These are phyloP conservation scores for Ectemnius continuus DNA, from an alignment of 2,888 invertebrate species.

Conservation along the genomic window DNA sequence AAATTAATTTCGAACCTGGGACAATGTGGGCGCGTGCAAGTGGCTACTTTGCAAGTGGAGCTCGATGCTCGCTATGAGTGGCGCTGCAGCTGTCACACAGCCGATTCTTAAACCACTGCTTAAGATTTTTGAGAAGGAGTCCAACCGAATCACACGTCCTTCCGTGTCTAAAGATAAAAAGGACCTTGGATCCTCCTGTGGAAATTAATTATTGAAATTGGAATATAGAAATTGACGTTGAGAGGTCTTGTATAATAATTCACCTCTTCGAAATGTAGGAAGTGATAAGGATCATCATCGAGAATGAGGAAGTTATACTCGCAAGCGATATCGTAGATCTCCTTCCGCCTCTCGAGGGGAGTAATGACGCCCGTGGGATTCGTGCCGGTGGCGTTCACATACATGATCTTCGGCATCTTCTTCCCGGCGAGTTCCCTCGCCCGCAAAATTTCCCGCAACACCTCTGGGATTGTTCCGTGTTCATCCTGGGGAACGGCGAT, in stretches of 20 bases:
- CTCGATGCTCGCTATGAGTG: slow-evolving; percentile 82
- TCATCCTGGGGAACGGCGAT: slow-evolving; percentile 86
- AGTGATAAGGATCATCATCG: slow-evolving; percentile 92
- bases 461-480: slow-evolving; percentile 83
- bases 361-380: slow-evolving; percentile 88
- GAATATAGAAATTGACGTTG: slow-evolving; percentile 4
- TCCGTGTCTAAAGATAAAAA: slow-evolving; percentile 87
- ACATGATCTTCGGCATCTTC: slow-evolving; percentile 86
- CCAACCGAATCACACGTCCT: slow-evolving; percentile 87
- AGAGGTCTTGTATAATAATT: slow-evolving; percentile 52
- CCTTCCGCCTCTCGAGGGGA: slow-evolving; percentile 82
- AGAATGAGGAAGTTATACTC: slow-evolving; percentile 87
- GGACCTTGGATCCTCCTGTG: slow-evolving; percentile 81
- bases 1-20: slow-evolving; percentile 80
- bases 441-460: slow-evolving; percentile 81
- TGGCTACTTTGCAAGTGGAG: slow-evolving; percentile 86
- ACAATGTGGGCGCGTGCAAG: slow-evolving; percentile 82
- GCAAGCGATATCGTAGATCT: slow-evolving; percentile 87
- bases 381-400: slow-evolving; percentile 87
- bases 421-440: slow-evolving; percentile 76
- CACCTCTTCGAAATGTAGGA: slow-evolving; percentile 85
- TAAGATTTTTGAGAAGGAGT: slow-evolving; percentile 88
- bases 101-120: slow-evolving; percentile 87
- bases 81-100: slow-evolving; percentile 85
- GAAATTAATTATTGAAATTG: not conserved